Evolutionary conservation across 2,888 invertebrate species (phyloP), one percentile per base, ranked within the genome.

Genomic region (Parasteatoda lunata): DNA sequence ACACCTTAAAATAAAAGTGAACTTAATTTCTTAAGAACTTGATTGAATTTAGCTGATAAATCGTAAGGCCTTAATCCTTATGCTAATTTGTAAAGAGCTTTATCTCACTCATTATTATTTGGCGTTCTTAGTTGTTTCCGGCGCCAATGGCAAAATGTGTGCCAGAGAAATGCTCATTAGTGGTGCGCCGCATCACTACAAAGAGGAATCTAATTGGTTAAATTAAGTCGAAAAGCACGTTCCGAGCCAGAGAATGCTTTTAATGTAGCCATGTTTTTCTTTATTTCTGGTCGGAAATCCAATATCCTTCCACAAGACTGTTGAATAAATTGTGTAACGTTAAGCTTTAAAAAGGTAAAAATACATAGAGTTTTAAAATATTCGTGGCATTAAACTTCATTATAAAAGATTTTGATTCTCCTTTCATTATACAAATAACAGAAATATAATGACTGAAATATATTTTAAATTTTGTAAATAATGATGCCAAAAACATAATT

Each of bases 161-260:
- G 48, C 81, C 15, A 9, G 48, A 54, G 81, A 51, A 66, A 73
- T 48, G 64, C 81, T 81, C 81, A 81, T 81, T 81, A 81, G 81
- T 54, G 81, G 81, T 68, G 75, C 47, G 69, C 81, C 81, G 68
- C 75, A 81, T 68, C 81, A 15, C 47, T 47, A 65, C 69, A 80
- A 71, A 47, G 80, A 80, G 72, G 15, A 45, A 49, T 66, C 75
- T 81, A 81, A 81, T 81, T 81, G 81, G 75, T 81, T 81, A 81
- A 81, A 81, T 81, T 81, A 81, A 81, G 73, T 75, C 68, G 73
- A 81, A 81, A 81, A 75, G 81, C 81, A 75, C 81, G 68, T 75
- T 75, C 69, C 68, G 73, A 45, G 47, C 52, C 52, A 65, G 73
- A 72, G 72, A 80, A 72, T 72, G 52, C 72, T 66, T 65, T 48